phyloP scores from a whole-genome alignment of 2,797 vertebrate genomes.

The Schizothorax lantsangensis region DNA sequence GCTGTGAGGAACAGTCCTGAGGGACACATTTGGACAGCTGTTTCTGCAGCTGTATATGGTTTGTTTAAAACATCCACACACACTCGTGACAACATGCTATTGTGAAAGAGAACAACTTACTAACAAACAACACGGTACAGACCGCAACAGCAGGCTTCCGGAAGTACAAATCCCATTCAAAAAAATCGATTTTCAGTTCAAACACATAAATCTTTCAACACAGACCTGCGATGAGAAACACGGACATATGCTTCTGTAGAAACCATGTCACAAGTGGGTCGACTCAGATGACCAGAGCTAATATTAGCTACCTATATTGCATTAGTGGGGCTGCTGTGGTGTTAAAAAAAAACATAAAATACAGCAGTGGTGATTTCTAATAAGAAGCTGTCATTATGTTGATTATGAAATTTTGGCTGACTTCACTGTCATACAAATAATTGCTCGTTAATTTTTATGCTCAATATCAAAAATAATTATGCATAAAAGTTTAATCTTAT shows the following conservation, averaged over 20 bases:
- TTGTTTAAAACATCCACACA: background rate
- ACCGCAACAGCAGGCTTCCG: background rate
- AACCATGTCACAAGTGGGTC: background rate
- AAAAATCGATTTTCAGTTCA: background rate
- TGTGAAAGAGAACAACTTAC: background rate
- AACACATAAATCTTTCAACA: background rate
- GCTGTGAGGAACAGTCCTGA: slow-evolving; percentile 86
- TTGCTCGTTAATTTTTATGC: background rate
- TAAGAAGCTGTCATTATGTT: background rate
- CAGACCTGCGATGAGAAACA: background rate
- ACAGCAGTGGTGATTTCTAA: background rate
- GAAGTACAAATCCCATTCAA: slow-evolving; percentile 13
- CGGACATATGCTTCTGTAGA: background rate
- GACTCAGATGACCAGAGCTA: background rate
- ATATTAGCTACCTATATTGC: background rate
- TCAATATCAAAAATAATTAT: background rate
- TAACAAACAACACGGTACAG: slow-evolving; percentile 18
- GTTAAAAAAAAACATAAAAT: background rate
- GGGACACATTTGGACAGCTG: slow-evolving; percentile 19
- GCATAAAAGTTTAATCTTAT: background rate
- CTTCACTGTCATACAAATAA: background rate
- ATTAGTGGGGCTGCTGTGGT: background rate
- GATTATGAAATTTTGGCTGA: background rate
- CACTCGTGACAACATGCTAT: background rate
- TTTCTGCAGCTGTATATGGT: background rate